These are phyloP conservation scores for Passer montanus DNA, from an alignment of 2,113 vertebrate genomes.

Conservation along the genomic window DNA sequence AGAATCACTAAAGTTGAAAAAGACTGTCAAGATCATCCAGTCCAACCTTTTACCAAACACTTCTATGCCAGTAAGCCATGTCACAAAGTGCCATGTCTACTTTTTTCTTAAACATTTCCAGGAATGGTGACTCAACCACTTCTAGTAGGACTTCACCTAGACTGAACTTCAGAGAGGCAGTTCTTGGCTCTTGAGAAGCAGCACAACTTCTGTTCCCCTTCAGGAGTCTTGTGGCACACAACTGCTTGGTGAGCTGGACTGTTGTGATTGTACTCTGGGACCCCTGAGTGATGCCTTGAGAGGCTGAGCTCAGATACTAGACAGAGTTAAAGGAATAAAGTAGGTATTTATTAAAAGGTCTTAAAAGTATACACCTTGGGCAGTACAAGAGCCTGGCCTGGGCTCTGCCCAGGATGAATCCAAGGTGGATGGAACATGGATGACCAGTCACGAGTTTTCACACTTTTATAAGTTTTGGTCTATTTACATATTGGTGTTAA, in stretches of 20 bases:
- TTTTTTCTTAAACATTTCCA: background rate
- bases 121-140: fast-evolving
- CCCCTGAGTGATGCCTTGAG: background rate
- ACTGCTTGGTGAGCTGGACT: background rate
- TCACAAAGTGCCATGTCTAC: fast-evolving
- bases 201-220: background rate
- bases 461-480: background rate
- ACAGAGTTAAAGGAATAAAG: background rate
- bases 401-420: background rate
- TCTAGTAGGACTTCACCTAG: background rate
- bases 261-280: too few species aligned
- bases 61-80: background rate
- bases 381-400: background rate
- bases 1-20: background rate
- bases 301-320: background rate
- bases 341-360: background rate
- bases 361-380: background rate
- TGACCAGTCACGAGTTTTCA: background rate
- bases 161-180: background rate
- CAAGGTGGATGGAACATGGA: background rate
- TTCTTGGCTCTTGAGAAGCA: background rate
- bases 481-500: background rate
- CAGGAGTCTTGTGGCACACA: background rate
- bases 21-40: background rate
- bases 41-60: background rate